Conservation (phyloP, 2,113 vertebrate species). For the Charadrius vociferus region DNA sequence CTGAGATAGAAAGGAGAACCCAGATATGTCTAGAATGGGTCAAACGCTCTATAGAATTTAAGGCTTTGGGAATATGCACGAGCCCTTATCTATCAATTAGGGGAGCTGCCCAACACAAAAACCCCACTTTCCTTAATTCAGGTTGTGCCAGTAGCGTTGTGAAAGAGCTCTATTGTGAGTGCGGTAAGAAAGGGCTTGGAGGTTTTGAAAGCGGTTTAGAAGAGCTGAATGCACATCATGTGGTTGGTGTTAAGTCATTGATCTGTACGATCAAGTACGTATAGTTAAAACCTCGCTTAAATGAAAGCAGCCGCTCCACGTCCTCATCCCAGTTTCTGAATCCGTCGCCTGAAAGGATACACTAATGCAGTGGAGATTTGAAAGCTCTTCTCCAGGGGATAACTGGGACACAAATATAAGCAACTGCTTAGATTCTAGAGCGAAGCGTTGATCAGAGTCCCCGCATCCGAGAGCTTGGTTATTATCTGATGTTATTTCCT, state of each 20-base stretch:
- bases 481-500: not conserved
- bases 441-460: not conserved
- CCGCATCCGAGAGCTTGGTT: not conserved
- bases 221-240: not conserved
- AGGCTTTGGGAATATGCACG: not conserved
- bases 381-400: not conserved
- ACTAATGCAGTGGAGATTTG: not conserved
- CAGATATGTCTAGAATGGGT: not conserved
- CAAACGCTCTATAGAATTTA: not conserved
- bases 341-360: fast-evolving
- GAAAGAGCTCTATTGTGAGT: not conserved
- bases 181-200: not conserved
- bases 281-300: not conserved
- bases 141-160: not conserved
- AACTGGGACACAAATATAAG: not conserved
- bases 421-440: not conserved
- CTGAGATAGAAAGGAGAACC: not conserved
- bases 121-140: fast-evolving
- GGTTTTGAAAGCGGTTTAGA: not conserved
- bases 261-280: not conserved
- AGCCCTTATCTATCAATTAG: not conserved
- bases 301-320: not conserved
- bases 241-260: not conserved
- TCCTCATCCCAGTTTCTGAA: not conserved
- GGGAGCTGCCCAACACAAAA: not conserved